A percentile compares a stretch with the other conserved stretches of the same genome.
phyloP scores from a whole-genome alignment of 2,113 vertebrate genomes.

The Chlorodrepanis virens region DNA sequence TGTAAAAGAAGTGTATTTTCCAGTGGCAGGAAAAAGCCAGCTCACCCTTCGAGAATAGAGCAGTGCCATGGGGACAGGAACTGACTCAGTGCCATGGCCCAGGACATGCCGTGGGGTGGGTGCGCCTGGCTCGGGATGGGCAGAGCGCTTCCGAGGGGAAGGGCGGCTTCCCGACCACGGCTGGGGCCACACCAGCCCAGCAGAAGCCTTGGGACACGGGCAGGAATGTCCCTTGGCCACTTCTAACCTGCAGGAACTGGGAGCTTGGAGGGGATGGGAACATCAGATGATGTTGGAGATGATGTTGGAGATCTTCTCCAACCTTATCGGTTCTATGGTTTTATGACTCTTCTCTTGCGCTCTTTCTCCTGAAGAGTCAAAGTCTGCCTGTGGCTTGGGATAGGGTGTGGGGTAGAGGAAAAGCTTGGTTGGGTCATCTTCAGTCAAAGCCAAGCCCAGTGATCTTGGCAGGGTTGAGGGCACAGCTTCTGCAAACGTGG shows the following conservation, averaged over 20 bases:
- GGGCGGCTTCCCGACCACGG: background rate
- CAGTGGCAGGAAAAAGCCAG: background rate
- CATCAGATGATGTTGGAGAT: fast-evolving
- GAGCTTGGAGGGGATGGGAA: background rate
- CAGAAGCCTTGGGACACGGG: background rate
- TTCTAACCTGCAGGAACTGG: fast-evolving
- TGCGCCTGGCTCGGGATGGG: background rate
- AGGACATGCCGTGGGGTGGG: background rate
- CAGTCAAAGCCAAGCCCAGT: background rate
- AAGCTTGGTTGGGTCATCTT: background rate
- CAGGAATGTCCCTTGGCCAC: background rate
- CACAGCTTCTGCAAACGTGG: background rate
- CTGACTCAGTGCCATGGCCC: background rate
- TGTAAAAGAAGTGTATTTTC: conserved; percentile 10
- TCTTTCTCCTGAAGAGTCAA: background rate
- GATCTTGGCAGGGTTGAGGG: background rate
- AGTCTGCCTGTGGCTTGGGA: background rate
- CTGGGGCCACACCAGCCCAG: background rate
- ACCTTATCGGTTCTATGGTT: fast-evolving
- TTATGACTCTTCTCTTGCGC: background rate
- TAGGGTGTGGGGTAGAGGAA: background rate
- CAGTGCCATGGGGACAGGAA: conserved; percentile 29
- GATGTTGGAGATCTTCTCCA: background rate
- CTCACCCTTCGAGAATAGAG: conserved; percentile 29
- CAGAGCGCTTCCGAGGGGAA: background rate